A percentile compares a stretch with the other conserved stretches of the same genome.
Conservation (phyloP, 2,888 invertebrate genomes). For the Dendrolimus pini region DNA sequence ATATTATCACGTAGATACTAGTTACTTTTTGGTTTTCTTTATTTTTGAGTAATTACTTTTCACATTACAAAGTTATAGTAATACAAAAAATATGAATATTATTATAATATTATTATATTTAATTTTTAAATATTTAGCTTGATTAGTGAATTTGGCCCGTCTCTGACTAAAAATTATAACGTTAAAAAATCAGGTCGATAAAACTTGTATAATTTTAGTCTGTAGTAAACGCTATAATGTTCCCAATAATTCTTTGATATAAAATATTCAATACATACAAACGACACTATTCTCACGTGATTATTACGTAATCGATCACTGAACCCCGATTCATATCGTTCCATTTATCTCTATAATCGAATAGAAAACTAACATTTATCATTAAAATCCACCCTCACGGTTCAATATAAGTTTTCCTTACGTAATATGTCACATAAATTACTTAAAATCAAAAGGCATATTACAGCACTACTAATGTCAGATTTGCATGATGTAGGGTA, state of each 20-base stretch:
- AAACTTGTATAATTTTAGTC: too few relatives aligned
- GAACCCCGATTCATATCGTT: conserved; percentile 45
- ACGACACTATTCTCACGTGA: conserved; percentile 39
- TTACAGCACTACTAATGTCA: conserved; percentile 58
- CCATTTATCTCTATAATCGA: conserved; percentile 57
- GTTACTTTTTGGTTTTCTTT: too few relatives aligned
- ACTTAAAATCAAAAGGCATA: conserved; percentile 74
- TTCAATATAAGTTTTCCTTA: conserved; percentile 41
- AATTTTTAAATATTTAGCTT: too few relatives aligned
- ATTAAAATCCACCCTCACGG: conserved; percentile 38
- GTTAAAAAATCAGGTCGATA: too few relatives aligned
- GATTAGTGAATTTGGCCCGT: too few relatives aligned
- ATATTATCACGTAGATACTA: too few relatives aligned
- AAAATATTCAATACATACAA: conserved; percentile 18
- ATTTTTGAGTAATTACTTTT: too few relatives aligned
- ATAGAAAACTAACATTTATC: conserved; percentile 59
- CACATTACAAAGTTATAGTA: too few relatives aligned
- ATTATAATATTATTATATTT: too few relatives aligned
- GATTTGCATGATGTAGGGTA: conserved; percentile 62
- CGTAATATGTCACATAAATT: conserved; percentile 65
- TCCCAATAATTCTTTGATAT: conserved; percentile 11
- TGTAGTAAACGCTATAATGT: too few relatives aligned
- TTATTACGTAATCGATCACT: conserved; percentile 57
- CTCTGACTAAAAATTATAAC: too few relatives aligned
- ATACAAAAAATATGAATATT: too few relatives aligned